These are phyloP conservation scores for Pseudomugil tenellus DNA, from an alignment of 2,797 vertebrate species.

Conservation along the genomic window DNA sequence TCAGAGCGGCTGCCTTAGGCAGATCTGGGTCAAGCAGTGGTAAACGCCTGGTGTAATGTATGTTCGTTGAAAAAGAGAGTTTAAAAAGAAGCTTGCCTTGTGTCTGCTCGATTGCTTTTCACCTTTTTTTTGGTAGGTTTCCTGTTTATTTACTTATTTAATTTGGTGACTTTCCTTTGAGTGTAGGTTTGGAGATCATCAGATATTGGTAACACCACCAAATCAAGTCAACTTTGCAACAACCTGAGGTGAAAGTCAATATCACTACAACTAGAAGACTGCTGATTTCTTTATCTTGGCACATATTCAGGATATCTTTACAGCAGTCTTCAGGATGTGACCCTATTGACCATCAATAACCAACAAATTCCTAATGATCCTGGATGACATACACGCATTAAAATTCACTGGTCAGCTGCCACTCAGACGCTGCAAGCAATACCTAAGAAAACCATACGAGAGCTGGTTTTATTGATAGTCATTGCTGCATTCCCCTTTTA, in stretches of 20 bases:
- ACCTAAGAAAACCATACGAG: constrained; percentile 7
- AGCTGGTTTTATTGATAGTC: constrained; percentile 43
- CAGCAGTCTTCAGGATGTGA: constrained; percentile 17
- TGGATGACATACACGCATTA: background rate
- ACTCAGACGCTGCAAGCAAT: constrained; percentile 10
- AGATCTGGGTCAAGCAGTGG: constrained; percentile 69
- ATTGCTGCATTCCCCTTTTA: constrained; percentile 10
- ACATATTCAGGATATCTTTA: background rate
- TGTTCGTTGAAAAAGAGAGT: constrained; percentile 32
- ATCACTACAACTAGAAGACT: constrained; percentile 8
- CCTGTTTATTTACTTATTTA: background rate
- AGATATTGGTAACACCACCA: constrained; percentile 10
- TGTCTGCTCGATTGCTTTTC: constrained; percentile 20
- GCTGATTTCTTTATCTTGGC: background rate
- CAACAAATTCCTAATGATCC: background rate
- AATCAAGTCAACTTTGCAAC: constrained; percentile 41
- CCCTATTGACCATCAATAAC: background rate
- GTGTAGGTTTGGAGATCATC: background rate
- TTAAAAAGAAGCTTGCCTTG: constrained; percentile 12
- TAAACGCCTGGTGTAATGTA: constrained; percentile 49
- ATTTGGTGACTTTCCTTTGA: background rate
- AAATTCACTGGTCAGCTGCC: constrained; percentile 5
- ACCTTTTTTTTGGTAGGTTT: background rate
- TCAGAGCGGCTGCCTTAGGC: constrained; percentile 45
- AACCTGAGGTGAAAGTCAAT: background rate